Evolutionary conservation across 2,113 vertebrate genomes (phyloP).

Genomic region (Carettochelys insculpta): DNA sequence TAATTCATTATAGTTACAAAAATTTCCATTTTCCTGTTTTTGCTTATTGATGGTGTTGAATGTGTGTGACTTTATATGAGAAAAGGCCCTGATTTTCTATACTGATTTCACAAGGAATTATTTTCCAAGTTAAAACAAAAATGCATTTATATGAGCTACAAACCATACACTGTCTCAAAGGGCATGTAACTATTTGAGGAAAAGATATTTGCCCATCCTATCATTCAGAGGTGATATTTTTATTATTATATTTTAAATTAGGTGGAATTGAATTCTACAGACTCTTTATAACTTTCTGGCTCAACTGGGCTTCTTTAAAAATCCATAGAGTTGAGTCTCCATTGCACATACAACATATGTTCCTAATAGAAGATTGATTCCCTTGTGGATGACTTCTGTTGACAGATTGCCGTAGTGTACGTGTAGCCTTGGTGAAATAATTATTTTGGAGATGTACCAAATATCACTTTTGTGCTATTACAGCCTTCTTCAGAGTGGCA

Average conservation of each 20-base stretch:
- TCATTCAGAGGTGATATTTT: not conserved
- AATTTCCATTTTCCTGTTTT: slow-evolving; percentile 1
- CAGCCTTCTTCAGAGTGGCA: not conserved
- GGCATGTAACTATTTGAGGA: not conserved
- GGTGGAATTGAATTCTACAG: not conserved
- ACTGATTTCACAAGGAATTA: not conserved
- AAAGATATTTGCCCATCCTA: not conserved
- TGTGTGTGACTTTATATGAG: not conserved
- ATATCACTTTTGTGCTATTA: not conserved
- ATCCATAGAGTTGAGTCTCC: not conserved
- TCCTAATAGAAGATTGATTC: not conserved
- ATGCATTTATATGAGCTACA: rapidly evolving
- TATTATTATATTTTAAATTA: not conserved
- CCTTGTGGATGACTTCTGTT: too few species aligned
- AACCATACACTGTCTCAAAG: not conserved
- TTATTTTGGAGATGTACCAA: not conserved
- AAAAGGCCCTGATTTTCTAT: not conserved
- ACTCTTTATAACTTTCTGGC: not conserved
- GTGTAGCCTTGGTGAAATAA: not conserved
- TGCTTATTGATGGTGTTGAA: not conserved
- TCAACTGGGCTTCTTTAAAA: rapidly evolving
- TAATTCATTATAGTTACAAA: slow-evolving; percentile 21
- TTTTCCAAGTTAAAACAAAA: not conserved
- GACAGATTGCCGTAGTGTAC: too few species aligned
- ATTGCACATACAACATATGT: not conserved